These are phyloP conservation scores for Hemicordylus capensis DNA, from an alignment of 2,113 vertebrate species.

Conservation along the genomic window DNA sequence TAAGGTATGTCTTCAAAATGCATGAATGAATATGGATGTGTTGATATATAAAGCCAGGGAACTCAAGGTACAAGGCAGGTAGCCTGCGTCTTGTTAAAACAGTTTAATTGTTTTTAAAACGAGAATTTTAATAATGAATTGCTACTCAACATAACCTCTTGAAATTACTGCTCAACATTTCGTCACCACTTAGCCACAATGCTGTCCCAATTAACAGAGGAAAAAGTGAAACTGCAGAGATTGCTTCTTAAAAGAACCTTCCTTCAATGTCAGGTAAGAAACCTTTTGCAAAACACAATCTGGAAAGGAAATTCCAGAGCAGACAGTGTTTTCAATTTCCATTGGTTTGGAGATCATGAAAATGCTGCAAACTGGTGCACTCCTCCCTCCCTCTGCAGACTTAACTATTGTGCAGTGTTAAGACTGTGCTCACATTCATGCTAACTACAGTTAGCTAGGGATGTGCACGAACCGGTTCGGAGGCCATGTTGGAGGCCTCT, in stretches of 20 bases:
- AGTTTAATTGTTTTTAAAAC: neutral
- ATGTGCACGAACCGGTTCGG: too few relatives aligned
- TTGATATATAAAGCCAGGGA: neutral
- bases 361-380: neutral
- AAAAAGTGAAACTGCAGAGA: neutral
- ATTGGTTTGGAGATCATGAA: neutral
- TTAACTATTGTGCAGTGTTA: neutral
- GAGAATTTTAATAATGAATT: neutral
- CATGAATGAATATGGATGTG: neutral
- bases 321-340: neutral
- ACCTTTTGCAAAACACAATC: neutral
- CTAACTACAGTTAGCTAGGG: neutral
- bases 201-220: neutral
- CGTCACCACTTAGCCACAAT: neutral
- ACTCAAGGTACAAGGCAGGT: neutral
- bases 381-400: neutral
- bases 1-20: neutral
- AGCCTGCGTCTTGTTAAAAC: neutral
- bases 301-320: neutral
- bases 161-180: neutral
- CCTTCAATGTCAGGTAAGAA: neutral
- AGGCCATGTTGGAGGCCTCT: too few relatives aligned
- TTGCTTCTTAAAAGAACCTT: neutral
- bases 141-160: neutral
- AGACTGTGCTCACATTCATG: neutral